Evolutionary conservation across 2,797 vertebrate genomes (phyloP).

Genomic region (Argentina silus): DNA sequence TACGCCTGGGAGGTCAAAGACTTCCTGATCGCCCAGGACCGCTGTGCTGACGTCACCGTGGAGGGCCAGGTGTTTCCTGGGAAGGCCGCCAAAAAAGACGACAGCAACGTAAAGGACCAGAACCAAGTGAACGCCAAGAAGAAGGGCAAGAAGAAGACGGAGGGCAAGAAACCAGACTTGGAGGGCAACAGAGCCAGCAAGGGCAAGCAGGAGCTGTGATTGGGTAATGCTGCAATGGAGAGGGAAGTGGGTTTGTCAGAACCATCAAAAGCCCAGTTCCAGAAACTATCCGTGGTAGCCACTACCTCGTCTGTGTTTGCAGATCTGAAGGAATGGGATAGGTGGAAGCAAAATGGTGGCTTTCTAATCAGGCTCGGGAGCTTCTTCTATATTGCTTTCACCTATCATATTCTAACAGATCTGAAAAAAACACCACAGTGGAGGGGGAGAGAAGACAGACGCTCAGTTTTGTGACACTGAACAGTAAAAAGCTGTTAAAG

Average conservation of each 20-base stretch:
- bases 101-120: slow-evolving; percentile 64
- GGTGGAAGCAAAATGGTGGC: neutral
- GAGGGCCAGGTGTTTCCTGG: slow-evolving; percentile 95
- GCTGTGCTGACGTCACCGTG: slow-evolving; percentile 90
- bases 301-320: neutral
- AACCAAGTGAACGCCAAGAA: slow-evolving; percentile 77
- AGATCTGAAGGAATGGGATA: neutral
- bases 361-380: neutral
- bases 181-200: slow-evolving; percentile 58
- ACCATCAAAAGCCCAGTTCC: neutral
- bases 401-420: neutral
- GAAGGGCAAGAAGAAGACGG: slow-evolving; percentile 80
- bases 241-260: neutral
- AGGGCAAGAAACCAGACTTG: slow-evolving; percentile 71
- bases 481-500: neutral
- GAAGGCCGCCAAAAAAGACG: slow-evolving; percentile 77
- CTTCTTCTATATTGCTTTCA: neutral
- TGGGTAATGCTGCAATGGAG: neutral
- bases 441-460: neutral
- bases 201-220: slow-evolving; percentile 85
- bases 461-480: neutral
- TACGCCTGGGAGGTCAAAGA: slow-evolving; percentile 96
- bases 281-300: neutral
- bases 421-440: neutral
- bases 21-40: slow-evolving; percentile 88